Evolutionary conservation across 2,888 invertebrate genomes (phyloP).

Genomic region (Cataglyphis altisquamis): DNA sequence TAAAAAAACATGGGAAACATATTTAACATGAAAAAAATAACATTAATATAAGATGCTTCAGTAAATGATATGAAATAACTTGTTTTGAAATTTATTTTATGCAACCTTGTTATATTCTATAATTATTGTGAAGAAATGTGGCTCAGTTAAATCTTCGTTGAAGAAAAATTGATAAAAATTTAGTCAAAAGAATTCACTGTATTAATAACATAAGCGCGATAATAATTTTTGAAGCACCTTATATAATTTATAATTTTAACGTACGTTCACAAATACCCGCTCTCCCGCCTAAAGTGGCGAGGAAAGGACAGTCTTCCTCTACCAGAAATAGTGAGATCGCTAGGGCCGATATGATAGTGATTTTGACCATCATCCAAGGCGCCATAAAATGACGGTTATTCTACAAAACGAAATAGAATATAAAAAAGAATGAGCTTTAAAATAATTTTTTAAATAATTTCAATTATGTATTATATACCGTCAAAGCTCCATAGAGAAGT

Average conservation of each 20-base stretch:
- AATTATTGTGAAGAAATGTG: neutral
- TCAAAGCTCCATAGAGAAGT: conserved; percentile 85
- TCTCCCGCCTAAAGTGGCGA: conserved; percentile 80
- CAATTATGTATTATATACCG: conserved; percentile 77
- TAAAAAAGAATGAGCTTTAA: conserved; percentile 5
- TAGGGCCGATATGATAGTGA: conserved; percentile 82
- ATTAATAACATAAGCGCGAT: neutral
- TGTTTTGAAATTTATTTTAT: neutral
- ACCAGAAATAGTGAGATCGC: conserved; percentile 84
- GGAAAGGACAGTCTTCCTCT: conserved; percentile 81
- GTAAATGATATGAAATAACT: neutral
- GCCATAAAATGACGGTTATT: conserved; percentile 85
- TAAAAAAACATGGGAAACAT: neutral
- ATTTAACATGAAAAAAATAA: conserved; percentile 11
- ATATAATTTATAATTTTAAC: conserved; percentile 54
- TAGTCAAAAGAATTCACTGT: neutral
- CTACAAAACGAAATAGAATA: conserved; percentile 74
- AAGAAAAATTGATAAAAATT: neutral
- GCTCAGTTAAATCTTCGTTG: neutral
- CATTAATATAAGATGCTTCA: neutral
- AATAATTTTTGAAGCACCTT: neutral
- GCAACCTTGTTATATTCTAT: neutral
- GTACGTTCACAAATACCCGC: conserved; percentile 80
- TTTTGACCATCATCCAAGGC: conserved; percentile 86
- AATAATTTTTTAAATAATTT: neutral